A percentile compares a stretch with the other conserved stretches of the same genome.
These are phyloP conservation scores for Liposcelis brunnea DNA, from an alignment of 2,888 invertebrate genomes.

Conservation along the genomic window DNA sequence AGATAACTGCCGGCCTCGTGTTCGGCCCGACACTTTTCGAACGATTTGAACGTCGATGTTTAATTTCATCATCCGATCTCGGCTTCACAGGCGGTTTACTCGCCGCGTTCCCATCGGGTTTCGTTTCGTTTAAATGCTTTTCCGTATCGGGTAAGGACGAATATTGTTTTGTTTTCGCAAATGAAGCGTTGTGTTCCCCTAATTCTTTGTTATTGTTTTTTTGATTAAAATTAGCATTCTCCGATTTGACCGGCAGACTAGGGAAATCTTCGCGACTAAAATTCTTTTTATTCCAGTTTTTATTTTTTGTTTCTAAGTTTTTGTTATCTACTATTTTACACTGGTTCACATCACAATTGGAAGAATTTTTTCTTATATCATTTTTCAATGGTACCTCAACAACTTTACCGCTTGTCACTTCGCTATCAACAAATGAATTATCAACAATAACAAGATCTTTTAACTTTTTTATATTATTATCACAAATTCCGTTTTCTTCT, in stretches of 20 bases:
- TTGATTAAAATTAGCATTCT: neutral
- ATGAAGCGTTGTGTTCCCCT: no score
- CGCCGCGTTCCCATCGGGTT: neutral
- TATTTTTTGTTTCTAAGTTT: no score
- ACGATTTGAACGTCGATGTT: neutral
- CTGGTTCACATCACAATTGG: no score
- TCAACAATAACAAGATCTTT: no score
- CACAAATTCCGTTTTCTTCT: no score
- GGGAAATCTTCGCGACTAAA: slow-evolving; percentile 4
- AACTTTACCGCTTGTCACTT: neutral
- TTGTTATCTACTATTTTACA: no score
- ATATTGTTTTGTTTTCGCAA: neutral
- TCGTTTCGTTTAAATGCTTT: neutral
- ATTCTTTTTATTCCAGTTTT: no score
- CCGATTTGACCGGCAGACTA: slow-evolving; percentile 2
- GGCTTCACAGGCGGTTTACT: neutral
- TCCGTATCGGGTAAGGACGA: neutral
- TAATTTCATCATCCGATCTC: slow-evolving; percentile 4
- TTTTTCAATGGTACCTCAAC: neutral
- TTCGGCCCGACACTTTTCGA: slow-evolving; percentile 8
- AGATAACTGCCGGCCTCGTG: slow-evolving; percentile 3
- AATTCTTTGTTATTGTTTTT: neutral
- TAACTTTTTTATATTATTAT: no score
- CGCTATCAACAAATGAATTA: no score
- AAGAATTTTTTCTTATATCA: no score